These are phyloP conservation scores for Brachyhypopomus occidentalis DNA, from an alignment of 2,113 vertebrate species.

Conservation along the genomic window DNA sequence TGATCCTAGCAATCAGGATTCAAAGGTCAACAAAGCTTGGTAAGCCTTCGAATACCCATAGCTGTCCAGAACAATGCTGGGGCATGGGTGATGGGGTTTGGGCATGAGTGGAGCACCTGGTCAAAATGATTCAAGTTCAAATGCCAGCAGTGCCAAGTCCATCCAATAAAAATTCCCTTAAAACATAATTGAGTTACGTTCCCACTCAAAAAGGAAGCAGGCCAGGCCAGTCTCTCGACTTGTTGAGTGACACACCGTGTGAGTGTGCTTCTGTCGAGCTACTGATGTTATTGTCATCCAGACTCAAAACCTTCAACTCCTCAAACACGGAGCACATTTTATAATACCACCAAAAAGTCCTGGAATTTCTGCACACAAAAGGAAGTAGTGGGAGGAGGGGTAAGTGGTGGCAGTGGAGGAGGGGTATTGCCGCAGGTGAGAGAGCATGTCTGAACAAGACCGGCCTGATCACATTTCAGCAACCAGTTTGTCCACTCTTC, in stretches of 20 bases:
- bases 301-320: neutral
- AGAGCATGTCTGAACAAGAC: constrained; percentile 53
- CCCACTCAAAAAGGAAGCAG: neutral
- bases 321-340: neutral
- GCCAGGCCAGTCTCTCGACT: neutral
- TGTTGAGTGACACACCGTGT: neutral
- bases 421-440: constrained; percentile 46
- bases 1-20: constrained; percentile 59
- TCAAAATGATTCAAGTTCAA: constrained; percentile 9
- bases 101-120: constrained; percentile 1
- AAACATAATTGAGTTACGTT: neutral
- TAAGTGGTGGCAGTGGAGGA: neutral
- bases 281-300: neutral
- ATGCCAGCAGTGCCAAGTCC: neutral
- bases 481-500: constrained; percentile 47
- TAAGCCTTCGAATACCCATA: constrained; percentile 49
- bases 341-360: constrained; percentile 9
- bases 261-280: neutral
- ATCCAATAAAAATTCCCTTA: neutral
- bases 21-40: constrained; percentile 60
- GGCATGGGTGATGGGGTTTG: neutral
- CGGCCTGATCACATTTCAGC: constrained; percentile 49
- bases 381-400: constrained; percentile 11
- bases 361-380: constrained; percentile 64
- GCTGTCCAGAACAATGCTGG: constrained; percentile 46